Base-by-base conservation (phyloP, 2,113 vertebrate genomes). In the Crotalus horridus region DNA sequence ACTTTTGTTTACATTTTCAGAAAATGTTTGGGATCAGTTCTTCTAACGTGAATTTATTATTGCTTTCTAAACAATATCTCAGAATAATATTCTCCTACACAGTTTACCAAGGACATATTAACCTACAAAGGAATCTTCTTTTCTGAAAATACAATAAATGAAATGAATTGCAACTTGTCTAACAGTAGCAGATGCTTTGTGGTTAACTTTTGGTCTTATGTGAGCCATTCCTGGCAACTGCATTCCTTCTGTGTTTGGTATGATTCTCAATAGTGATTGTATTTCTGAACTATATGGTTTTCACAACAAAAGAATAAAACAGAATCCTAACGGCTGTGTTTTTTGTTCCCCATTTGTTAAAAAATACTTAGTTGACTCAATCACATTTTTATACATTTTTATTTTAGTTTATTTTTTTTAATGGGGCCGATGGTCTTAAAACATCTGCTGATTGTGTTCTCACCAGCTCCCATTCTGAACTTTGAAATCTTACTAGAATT, bases 31-130 rank as follows among this genome's bases (percentile, higher is more conserved):
- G 69, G 88, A 46, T 61, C 69, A 59, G 17, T 53, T 61, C 88
- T 90, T 90, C 39, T 86, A 53, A 46, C 3, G 23, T 61, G 55
- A 86, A 86, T 93, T 85, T 93, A 43, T 56, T 48, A 53, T 86
- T 86, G 11, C 11, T 90, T 86, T 90, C 56, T 86, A 12, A 81
- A 81, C 56, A 90, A 81, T 53, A 56, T 56, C 74, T 90, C 46
- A 61, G 55, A 90, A 90, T 56, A 93, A 86, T 93, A 61, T 90
- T 54, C 55, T 43, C n/a, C 69, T 86, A 86, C 59, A 54, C 8
- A 53, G 26, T 56, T 93, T 93, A 74, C 92, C 55, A 86, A 92
- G 86, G 39, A 51, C 88, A 43, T 1, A 33, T 39, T 81, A 81
- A 17, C 69, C 6, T 20, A 81, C 33, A 39, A 81, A 81, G 74